phyloP scores from a whole-genome alignment of 1,140 invertebrate species.

The Camponotus vicinus region DNA sequence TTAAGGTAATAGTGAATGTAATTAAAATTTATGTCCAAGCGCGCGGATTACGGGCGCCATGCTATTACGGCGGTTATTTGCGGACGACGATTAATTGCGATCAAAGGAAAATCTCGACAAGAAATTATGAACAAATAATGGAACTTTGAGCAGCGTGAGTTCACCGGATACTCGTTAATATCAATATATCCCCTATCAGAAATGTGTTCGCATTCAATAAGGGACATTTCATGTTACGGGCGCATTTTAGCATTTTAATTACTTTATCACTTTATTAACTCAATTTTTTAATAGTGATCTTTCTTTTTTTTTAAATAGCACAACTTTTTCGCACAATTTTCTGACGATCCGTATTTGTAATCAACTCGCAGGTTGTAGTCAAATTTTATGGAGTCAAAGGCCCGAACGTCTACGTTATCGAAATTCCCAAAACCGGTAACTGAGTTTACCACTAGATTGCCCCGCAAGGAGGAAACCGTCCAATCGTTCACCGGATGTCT shows the following conservation, averaged over 20 bases:
- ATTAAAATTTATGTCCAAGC: slow-evolving; percentile 74
- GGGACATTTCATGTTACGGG: background rate
- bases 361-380: background rate
- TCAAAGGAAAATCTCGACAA: slow-evolving; percentile 64
- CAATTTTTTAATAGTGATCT: background rate
- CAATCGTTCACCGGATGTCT: slow-evolving; percentile 84
- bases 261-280: background rate
- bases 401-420: slow-evolving; percentile 74
- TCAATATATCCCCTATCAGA: slow-evolving; percentile 31
- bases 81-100: slow-evolving; percentile 75
- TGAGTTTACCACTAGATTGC: slow-evolving; percentile 86
- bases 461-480: slow-evolving; percentile 85
- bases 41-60: slow-evolving; percentile 70
- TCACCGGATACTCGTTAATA: slow-evolving; percentile 53
- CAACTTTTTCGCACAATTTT: background rate
- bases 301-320: background rate
- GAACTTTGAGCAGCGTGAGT: slow-evolving; percentile 56
- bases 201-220: background rate
- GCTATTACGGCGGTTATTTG: slow-evolving; percentile 69
- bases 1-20: slow-evolving; percentile 70
- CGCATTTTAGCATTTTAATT: background rate
- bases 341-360: background rate
- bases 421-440: slow-evolving; percentile 84
- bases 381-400: slow-evolving; percentile 69
- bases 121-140: slow-evolving; percentile 63